These are phyloP conservation scores for Semnornis frantzii DNA, from an alignment of 2,113 vertebrate genomes.

Conservation along the genomic window DNA sequence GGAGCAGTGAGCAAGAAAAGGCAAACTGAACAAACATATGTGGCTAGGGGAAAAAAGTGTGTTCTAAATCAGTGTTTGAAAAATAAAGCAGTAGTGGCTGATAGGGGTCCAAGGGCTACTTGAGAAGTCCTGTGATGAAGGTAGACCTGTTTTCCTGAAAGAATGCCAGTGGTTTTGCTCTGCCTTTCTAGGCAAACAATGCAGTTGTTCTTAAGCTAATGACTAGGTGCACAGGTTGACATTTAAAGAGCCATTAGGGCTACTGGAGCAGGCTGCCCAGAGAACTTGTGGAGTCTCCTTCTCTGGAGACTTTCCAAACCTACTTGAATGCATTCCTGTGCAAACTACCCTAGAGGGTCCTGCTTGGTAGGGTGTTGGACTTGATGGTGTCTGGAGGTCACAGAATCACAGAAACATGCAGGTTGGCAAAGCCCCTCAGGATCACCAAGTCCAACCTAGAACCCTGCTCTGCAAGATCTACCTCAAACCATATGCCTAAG, in stretches of 20 bases:
- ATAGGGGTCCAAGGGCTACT: background rate
- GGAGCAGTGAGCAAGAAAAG: accelerated
- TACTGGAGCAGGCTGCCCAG: background rate
- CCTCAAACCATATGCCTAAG: too few relatives aligned
- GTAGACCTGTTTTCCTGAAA: background rate
- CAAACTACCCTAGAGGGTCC: too few relatives aligned
- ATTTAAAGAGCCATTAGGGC: background rate
- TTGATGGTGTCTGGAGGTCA: too few relatives aligned
- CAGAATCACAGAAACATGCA: too few relatives aligned
- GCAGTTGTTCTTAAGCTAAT: background rate
- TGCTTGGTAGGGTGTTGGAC: too few relatives aligned
- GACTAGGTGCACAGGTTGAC: background rate
- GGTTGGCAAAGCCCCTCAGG: too few relatives aligned
- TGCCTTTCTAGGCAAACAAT: background rate
- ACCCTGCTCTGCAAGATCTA: too few relatives aligned
- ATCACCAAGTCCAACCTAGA: too few relatives aligned
- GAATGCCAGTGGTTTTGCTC: background rate
- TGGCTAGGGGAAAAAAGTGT: background rate
- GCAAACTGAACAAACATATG: too few relatives aligned
- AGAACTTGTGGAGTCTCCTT: too few relatives aligned
- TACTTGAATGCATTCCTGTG: too few relatives aligned
- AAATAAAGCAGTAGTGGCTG: background rate
- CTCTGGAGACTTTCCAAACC: too few relatives aligned
- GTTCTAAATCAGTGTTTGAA: background rate
- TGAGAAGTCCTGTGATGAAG: background rate